A percentile compares a stretch with the other conserved stretches of the same genome.
Conservation (phyloP, 64 coral and sea anemone genomes). For the Stichodactyla mertensii region DNA sequence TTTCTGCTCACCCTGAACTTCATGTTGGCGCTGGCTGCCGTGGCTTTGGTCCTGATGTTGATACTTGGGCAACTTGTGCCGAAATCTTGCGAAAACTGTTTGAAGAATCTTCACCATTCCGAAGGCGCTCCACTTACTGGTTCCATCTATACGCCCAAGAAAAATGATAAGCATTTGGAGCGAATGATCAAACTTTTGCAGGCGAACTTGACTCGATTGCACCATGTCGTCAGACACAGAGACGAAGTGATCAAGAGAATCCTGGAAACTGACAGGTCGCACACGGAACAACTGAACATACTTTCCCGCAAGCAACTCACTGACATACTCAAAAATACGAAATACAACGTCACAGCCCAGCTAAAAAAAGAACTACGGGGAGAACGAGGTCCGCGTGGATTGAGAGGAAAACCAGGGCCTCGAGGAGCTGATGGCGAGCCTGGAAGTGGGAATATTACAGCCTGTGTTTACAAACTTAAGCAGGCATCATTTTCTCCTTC, state of each 20-base stretch:
- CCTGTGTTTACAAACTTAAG: not conserved
- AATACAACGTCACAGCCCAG: slow-evolving; percentile 1
- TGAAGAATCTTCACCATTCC: slow-evolving; percentile 8
- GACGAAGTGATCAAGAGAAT: slow-evolving; percentile 41
- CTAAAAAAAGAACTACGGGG: not conserved
- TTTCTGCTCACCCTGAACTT: slow-evolving; percentile 3
- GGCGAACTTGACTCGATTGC: slow-evolving; percentile 24
- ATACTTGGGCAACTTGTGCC: not conserved
- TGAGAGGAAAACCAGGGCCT: not conserved
- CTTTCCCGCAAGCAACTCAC: not conserved
- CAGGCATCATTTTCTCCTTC: not conserved
- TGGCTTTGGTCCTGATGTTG: slow-evolving; percentile 15
- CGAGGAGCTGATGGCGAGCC: slow-evolving; percentile 15
- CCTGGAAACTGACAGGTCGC: slow-evolving; percentile 25
- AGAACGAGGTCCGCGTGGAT: slow-evolving; percentile 21
- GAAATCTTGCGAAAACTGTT: slow-evolving; percentile 24
- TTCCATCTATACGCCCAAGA: not conserved
- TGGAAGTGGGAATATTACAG: slow-evolving; percentile 29
- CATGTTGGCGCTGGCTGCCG: slow-evolving; percentile 15
- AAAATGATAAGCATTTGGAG: not conserved
- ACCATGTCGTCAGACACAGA: slow-evolving; percentile 3
- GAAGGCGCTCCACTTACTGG: not conserved
- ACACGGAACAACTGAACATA: slow-evolving; percentile 25
- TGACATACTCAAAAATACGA: slow-evolving; percentile 17
- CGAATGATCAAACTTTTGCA: slow-evolving; percentile 17